phyloP scores from a whole-genome alignment of 2,888 invertebrate genomes.

The Trachelus stipa region DNA sequence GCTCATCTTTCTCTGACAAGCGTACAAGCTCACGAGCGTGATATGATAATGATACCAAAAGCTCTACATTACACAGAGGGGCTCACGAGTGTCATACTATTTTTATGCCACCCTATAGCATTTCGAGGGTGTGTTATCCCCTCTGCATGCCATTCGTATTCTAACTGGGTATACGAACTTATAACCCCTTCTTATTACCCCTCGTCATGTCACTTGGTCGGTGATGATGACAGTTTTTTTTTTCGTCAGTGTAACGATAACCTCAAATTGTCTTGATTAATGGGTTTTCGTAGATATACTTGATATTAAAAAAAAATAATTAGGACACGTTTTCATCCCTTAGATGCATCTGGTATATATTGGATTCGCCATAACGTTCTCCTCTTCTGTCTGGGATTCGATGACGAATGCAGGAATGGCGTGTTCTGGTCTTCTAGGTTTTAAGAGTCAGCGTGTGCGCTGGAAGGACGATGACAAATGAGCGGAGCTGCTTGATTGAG shows the following conservation, averaged over 20 bases:
- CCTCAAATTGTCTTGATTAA: not conserved
- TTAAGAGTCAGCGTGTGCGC: constrained; percentile 16
- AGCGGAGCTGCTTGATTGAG: constrained; percentile 55
- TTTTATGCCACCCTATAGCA: constrained; percentile 20
- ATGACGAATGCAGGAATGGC: constrained; percentile 43
- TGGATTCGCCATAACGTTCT: not conserved
- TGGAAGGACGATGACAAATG: constrained; percentile 52
- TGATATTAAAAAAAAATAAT: not conserved
- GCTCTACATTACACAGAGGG: constrained; percentile 15
- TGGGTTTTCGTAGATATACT: not conserved
- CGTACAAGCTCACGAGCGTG: constrained; percentile 25
- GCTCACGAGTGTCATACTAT: constrained; percentile 19
- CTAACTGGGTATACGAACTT: constrained; percentile 12
- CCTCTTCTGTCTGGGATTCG: constrained; percentile 20
- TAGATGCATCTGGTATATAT: not conserved
- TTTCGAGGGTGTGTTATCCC: constrained; percentile 22
- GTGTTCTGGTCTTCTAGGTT: constrained; percentile 23
- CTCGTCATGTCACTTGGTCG: constrained; percentile 19
- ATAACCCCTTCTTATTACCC: constrained; percentile 23
- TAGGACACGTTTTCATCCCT: not conserved
- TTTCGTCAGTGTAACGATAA: not conserved
- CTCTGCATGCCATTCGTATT: constrained; percentile 3
- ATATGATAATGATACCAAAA: constrained; percentile 26
- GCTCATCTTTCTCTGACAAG: constrained; percentile 57
- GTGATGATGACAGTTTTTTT: not conserved